Evolutionary conservation across 2,888 invertebrate species (phyloP).

Genomic region (Mythimna albipuncta): DNA sequence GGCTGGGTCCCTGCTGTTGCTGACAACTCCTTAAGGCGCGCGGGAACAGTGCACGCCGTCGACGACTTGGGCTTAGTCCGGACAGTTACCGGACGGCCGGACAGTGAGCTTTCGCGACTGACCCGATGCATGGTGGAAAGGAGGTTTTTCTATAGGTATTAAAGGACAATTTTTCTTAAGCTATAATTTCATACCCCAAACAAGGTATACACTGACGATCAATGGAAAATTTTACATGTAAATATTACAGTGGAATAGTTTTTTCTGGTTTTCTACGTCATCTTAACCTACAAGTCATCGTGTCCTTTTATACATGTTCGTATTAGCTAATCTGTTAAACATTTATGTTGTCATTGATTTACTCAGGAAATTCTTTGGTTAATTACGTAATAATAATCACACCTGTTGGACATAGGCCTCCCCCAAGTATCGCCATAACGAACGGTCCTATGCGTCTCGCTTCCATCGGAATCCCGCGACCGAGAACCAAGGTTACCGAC

Average conservation of each 20-base stretch:
- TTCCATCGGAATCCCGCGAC: too few species aligned
- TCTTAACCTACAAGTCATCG: neutral
- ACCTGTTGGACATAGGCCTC: too few species aligned
- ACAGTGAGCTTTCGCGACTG: too few species aligned
- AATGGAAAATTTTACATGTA: neutral
- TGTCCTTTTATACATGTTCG: neutral
- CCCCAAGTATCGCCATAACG: too few species aligned
- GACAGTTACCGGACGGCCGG: too few species aligned
- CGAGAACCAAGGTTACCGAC: too few species aligned
- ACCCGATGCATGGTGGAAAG: neutral
- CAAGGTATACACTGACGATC: neutral
- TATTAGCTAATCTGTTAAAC: constrained; percentile 9
- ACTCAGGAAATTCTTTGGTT: constrained; percentile 3
- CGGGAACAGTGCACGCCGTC: too few species aligned
- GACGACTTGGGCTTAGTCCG: too few species aligned
- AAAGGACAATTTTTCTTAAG: neutral
- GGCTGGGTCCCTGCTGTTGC: too few species aligned
- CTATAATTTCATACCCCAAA: neutral
- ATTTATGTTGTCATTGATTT: constrained; percentile 15
- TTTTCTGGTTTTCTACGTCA: neutral
- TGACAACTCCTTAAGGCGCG: too few species aligned
- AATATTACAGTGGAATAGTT: neutral
- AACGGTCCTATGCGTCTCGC: too few species aligned
- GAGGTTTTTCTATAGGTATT: too few species aligned
- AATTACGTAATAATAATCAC: neutral